Percentiles rank a stretch among this genome's conserved stretches.
Conservation (phyloP, 2,113 vertebrate genomes). For the Pluvianellus socialis region DNA sequence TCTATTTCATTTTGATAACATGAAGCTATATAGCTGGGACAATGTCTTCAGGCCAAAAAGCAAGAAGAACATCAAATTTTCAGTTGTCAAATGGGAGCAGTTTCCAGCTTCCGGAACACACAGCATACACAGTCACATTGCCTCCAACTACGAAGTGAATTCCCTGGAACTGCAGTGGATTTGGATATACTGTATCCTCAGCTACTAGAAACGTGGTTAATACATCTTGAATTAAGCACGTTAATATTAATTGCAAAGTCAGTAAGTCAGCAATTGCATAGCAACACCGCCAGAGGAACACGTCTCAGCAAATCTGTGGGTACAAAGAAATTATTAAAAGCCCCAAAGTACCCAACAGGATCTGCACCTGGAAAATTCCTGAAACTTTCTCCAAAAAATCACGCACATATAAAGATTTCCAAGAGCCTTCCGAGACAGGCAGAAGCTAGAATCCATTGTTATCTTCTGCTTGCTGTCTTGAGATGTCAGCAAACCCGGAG, state of each 20-base stretch:
- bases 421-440: neutral
- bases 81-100: neutral
- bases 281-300: neutral
- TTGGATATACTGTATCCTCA: neutral
- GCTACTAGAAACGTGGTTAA: neutral
- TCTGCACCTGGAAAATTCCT: neutral
- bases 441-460: neutral
- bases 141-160: neutral
- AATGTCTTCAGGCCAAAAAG: neutral
- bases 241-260: neutral
- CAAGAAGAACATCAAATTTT: neutral
- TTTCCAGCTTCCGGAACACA: neutral
- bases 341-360: neutral
- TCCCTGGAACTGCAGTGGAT: neutral
- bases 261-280: neutral
- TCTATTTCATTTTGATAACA: neutral
- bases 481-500: neutral
- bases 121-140: neutral
- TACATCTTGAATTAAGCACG: neutral
- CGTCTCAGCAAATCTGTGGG: neutral
- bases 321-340: neutral
- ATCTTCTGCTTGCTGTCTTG: neutral
- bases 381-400: neutral
- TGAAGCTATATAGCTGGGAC: neutral
- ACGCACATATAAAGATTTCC: neutral